Conservation (phyloP, 2,888 invertebrate genomes). For the Cancer borealis region DNA sequence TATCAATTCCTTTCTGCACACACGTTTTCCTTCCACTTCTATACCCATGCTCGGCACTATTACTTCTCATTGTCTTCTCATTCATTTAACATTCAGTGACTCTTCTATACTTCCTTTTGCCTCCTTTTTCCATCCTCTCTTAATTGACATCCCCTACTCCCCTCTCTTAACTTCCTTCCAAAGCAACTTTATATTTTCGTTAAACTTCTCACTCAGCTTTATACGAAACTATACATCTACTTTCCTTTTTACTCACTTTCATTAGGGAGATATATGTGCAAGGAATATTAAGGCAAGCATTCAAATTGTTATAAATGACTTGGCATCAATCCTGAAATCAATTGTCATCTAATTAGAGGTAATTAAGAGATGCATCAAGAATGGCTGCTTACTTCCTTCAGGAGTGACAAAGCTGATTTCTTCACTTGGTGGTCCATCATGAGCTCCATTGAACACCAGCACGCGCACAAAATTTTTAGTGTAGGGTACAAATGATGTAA, state of each 20-base stretch:
- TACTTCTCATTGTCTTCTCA: no score
- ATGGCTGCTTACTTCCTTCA: conserved; percentile 85
- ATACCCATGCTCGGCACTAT: no score
- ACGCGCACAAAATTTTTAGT: conserved; percentile 93
- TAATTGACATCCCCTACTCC: no score
- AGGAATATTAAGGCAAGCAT: no score
- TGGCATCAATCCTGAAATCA: neutral
- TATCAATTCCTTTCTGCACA: no score
- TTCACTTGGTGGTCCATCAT: conserved; percentile 94
- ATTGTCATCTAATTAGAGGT: neutral
- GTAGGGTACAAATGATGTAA: conserved; percentile 83
- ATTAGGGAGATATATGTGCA: no score
- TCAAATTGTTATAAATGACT: neutral
- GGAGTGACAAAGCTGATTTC: conserved; percentile 91
- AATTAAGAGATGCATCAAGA: neutral
- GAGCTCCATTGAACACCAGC: conserved; percentile 92
- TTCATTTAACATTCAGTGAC: no score
- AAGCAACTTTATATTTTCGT: no score
- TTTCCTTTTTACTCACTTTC: neutral
- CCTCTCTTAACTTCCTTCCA: neutral
- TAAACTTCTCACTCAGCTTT: no score
- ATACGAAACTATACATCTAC: neutral
- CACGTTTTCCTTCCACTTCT: no score
- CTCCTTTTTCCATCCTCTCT: neutral
- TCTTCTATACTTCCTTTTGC: neutral